phyloP scores from a whole-genome alignment of 2,113 vertebrate species.

The Eudorcas thomsonii region DNA sequence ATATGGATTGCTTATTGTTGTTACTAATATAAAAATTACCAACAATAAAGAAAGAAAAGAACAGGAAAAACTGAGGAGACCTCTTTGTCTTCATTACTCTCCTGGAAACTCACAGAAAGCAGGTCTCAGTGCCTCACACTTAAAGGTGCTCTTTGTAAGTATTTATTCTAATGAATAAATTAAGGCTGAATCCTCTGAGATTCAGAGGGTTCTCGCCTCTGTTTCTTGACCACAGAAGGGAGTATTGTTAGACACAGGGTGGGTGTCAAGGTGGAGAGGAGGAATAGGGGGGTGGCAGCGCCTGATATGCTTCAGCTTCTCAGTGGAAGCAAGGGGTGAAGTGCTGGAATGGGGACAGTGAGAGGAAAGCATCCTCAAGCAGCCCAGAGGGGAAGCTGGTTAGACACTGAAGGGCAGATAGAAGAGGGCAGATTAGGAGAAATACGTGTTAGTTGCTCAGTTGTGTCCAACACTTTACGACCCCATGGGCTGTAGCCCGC shows the following conservation, averaged over 20 bases:
- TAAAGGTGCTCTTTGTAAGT: neutral
- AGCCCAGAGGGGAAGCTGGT: too few relatives aligned
- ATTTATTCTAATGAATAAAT: neutral
- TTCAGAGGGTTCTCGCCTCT: neutral
- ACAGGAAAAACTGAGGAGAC: neutral
- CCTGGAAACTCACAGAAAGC: neutral
- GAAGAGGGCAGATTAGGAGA: neutral
- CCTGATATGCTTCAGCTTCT: neutral
- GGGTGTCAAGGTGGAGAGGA: neutral
- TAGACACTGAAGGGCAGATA: neutral
- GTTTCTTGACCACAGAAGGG: neutral
- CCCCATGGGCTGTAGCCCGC: neutral
- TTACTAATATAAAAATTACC: neutral
- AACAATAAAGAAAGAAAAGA: neutral
- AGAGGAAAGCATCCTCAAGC: neutral
- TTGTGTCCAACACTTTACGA: neutral
- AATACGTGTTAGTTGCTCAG: neutral
- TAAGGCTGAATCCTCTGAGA: neutral
- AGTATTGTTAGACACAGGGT: neutral
- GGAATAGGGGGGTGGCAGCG: accelerated
- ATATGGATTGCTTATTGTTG: neutral
- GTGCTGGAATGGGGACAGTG: neutral
- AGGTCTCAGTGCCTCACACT: neutral
- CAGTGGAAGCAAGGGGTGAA: neutral
- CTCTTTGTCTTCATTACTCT: neutral